Percentiles rank a stretch among this genome's conserved stretches.
Conservation (phyloP, 2,888 invertebrate species). For the Dorcus hopei region DNA sequence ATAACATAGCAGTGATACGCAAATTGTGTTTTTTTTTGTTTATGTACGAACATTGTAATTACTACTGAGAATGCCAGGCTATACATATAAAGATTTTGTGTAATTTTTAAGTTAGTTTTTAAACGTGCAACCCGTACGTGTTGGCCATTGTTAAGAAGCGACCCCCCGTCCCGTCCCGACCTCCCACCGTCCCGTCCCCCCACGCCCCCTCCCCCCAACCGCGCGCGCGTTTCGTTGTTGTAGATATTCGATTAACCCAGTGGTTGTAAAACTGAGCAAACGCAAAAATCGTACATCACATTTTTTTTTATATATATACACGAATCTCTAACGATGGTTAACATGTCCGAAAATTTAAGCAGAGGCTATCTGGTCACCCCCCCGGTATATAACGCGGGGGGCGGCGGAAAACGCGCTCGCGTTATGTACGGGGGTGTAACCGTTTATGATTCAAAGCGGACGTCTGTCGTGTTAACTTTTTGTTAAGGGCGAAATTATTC, state of each 20-base stretch:
- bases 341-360: constrained; percentile 26
- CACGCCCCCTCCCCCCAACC: too few relatives aligned
- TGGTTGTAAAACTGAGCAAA: constrained; percentile 36
- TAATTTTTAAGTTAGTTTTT: constrained; percentile 43
- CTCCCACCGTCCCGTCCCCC: too few relatives aligned
- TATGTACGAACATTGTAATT: background rate
- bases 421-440: constrained; percentile 37
- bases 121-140: constrained; percentile 27
- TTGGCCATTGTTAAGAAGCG: constrained; percentile 40
- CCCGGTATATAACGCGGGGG: constrained; percentile 33
- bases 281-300: constrained; percentile 8
- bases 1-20: too few relatives aligned
- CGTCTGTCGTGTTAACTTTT: constrained; percentile 37
- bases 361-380: constrained; percentile 33
- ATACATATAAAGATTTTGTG: constrained; percentile 25
- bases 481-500: constrained; percentile 22
- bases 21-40: too few relatives aligned
- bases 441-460: constrained; percentile 29
- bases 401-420: constrained; percentile 34
- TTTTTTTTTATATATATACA: constrained; percentile 21
- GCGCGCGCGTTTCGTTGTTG: background rate
- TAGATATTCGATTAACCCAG: constrained; percentile 32
- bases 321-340: constrained; percentile 40
- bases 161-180: too few relatives aligned
- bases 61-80: constrained; percentile 40